phyloP scores from a whole-genome alignment of 2,113 vertebrate species.

The Xerus inauris region DNA sequence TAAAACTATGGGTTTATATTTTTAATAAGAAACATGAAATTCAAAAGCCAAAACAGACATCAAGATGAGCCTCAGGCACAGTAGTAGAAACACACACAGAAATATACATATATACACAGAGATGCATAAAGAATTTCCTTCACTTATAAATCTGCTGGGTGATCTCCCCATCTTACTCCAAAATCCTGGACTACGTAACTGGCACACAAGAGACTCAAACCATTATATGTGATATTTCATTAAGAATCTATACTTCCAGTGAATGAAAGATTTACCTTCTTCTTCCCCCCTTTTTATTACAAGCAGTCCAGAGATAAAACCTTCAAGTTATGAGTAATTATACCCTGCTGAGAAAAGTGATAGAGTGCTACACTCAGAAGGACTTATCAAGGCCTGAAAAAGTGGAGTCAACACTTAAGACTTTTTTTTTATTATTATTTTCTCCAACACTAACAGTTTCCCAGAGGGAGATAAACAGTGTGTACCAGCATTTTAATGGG shows the following conservation, averaged over 20 bases:
- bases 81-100: fast-evolving
- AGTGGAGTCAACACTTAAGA: slow-evolving; percentile 80
- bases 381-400: slow-evolving; percentile 84
- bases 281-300: slow-evolving; percentile 62
- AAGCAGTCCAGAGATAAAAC: slow-evolving; percentile 81
- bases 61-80: neutral
- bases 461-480: slow-evolving; percentile 80
- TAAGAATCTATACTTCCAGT: slow-evolving; percentile 78
- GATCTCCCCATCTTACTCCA: neutral
- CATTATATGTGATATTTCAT: slow-evolving; percentile 84
- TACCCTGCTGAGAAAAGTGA: slow-evolving; percentile 85
- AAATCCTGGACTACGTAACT: neutral
- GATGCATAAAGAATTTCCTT: neutral
- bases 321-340: slow-evolving; percentile 84
- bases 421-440: slow-evolving; percentile 79
- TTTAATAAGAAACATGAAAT: neutral
- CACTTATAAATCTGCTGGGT: neutral
- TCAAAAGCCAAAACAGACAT: neutral
- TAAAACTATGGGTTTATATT: neutral
- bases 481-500: slow-evolving; percentile 79
- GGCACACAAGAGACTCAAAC: slow-evolving; percentile 70
- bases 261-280: slow-evolving; percentile 73
- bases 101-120: neutral
- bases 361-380: slow-evolving; percentile 83
- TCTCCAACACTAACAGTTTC: slow-evolving; percentile 80